A percentile compares a stretch with the other conserved stretches of the same genome.
These are phyloP conservation scores for Sinopyrophorus schimmeli DNA, from an alignment of 2,888 invertebrate genomes.

Conservation along the genomic window DNA sequence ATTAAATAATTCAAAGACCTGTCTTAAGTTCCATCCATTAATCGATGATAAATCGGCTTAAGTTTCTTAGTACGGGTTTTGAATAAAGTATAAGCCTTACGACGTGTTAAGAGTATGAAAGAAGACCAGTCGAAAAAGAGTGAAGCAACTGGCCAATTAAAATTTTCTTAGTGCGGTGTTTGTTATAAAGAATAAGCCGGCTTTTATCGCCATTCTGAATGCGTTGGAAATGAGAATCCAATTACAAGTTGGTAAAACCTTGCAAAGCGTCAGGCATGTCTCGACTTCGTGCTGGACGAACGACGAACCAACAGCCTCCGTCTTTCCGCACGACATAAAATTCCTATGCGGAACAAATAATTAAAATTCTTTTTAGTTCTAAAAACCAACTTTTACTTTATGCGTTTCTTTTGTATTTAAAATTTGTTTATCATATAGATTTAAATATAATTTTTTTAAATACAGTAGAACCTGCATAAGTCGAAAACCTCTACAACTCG, in stretches of 20 bases:
- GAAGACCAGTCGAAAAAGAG: conserved; percentile 50
- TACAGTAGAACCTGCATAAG: no score
- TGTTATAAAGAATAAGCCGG: conserved; percentile 52
- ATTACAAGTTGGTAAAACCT: conserved; percentile 47
- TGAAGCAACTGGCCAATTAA: conserved; percentile 54
- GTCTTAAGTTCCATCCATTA: conserved; percentile 46
- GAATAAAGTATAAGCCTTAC: conserved; percentile 36
- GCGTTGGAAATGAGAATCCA: conserved; percentile 57
- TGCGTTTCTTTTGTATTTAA: conserved; percentile 17
- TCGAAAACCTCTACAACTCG: no score
- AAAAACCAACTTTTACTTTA: conserved; percentile 42
- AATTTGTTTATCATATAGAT: no score
- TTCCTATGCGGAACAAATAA: conserved; percentile 50
- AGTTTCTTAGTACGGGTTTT: conserved; percentile 42
- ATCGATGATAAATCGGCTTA: conserved; percentile 51
- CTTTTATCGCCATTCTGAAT: conserved; percentile 56
- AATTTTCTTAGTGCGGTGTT: conserved; percentile 54
- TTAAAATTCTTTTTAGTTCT: conserved; percentile 54
- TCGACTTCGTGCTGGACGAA: conserved; percentile 52
- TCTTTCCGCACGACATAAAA: conserved; percentile 51
- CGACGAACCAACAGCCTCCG: conserved; percentile 50
- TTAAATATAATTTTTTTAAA: no score
- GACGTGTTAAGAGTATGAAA: conserved; percentile 33
- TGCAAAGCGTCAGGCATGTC: conserved; percentile 55
- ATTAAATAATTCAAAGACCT: conserved; percentile 52